These are phyloP conservation scores for Cistogaster globosa DNA, from an alignment of 2,888 invertebrate genomes.

Conservation along the genomic window DNA sequence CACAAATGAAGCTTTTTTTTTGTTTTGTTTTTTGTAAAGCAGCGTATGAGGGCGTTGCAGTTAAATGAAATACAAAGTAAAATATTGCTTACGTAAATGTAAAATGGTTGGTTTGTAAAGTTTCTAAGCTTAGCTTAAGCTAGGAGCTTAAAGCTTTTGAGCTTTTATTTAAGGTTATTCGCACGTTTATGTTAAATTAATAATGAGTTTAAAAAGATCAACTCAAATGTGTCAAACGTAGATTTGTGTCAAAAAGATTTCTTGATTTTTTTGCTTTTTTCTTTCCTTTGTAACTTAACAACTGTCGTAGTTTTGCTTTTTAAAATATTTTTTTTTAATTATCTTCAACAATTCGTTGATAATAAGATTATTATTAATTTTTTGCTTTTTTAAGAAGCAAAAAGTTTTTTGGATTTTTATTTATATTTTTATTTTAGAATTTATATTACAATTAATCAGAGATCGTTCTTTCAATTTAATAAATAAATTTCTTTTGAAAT, in stretches of 20 bases:
- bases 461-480: slow-evolving; percentile 56
- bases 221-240: slow-evolving; percentile 9
- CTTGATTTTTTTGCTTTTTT: slow-evolving; percentile 7
- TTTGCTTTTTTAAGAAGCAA: not conserved
- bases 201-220: not conserved
- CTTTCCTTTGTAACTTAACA: slow-evolving; percentile 49
- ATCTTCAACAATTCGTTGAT: slow-evolving; percentile 67
- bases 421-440: slow-evolving; percentile 24
- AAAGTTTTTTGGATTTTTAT: slow-evolving; percentile 23
- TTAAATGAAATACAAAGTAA: slow-evolving; percentile 29
- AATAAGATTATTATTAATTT: not conserved
- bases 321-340: slow-evolving; percentile 34
- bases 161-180: slow-evolving; percentile 1
- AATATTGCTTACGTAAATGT: slow-evolving; percentile 46
- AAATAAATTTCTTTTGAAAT: slow-evolving; percentile 57
- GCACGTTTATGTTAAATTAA: slow-evolving; percentile 26
- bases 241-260: slow-evolving; percentile 9
- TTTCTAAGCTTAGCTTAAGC: not conserved
- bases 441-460: slow-evolving; percentile 42
- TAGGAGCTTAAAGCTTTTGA: slow-evolving; percentile 30
- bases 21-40: too few species aligned
- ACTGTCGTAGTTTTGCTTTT: slow-evolving; percentile 15
- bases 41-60: slow-evolving; percentile 6
- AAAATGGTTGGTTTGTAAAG: not conserved
- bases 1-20: slow-evolving; percentile 36